Conservation (phyloP, 2,888 invertebrate species). For the Cotesia congregata region DNA sequence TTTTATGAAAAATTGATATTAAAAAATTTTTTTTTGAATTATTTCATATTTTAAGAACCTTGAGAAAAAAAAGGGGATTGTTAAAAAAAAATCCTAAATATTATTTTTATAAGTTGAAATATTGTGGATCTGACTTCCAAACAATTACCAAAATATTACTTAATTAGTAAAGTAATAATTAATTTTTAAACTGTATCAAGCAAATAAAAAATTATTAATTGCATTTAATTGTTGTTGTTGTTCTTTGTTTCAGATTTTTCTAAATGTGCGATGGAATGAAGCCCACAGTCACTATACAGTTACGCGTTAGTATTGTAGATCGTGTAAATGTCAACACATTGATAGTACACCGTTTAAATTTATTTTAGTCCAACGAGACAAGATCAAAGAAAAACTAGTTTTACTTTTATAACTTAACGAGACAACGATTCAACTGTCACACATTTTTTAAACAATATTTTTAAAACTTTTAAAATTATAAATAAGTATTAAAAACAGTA, state of each 20-base stretch:
- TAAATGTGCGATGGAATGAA: not conserved
- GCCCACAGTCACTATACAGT: not conserved
- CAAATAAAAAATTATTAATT: no score
- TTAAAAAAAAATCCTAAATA: no score
- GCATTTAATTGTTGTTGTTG: not conserved
- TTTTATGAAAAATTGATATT: no score
- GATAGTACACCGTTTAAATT: conserved; percentile 12
- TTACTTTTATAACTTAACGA: not conserved
- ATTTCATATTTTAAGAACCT: no score
- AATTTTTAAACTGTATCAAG: no score
- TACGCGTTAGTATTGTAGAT: not conserved
- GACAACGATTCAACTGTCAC: not conserved
- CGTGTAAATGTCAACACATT: conserved; percentile 6
- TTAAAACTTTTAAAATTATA: not conserved
- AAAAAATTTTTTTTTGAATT: no score
- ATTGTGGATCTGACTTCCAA: no score
- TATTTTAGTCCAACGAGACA: conserved; percentile 5
- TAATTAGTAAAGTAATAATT: no score
- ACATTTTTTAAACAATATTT: not conserved
- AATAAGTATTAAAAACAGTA: not conserved
- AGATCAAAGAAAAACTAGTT: conserved; percentile 13
- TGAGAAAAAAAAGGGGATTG: no score
- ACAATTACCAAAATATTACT: no score
- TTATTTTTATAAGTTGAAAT: no score
- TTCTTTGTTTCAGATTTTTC: not conserved